These are phyloP conservation scores for Folsomia candida DNA, from an alignment of 2,888 invertebrate species.

Conservation along the genomic window DNA sequence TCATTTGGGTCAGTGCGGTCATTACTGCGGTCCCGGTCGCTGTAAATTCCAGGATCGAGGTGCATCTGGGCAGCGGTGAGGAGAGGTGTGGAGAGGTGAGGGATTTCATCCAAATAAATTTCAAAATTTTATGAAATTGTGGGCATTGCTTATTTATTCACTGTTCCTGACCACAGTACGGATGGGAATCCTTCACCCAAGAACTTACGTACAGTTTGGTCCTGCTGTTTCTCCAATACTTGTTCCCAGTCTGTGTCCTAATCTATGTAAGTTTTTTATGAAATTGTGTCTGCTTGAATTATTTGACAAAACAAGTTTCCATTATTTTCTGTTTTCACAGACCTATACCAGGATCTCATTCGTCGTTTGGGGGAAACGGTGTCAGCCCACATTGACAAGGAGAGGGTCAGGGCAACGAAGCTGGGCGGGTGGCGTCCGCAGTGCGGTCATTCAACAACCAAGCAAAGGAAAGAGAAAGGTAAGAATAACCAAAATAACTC, in stretches of 20 bases:
- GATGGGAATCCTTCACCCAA: constrained; percentile 65
- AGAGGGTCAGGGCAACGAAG: constrained; percentile 15
- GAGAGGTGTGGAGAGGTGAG: constrained; percentile 36
- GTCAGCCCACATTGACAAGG: constrained; percentile 51
- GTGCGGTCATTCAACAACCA: neutral
- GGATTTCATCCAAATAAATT: neutral
- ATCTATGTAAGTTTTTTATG: too few relatives aligned
- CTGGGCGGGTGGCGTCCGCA: neutral
- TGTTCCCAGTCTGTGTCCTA: constrained; percentile 73
- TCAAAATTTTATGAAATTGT: too few relatives aligned
- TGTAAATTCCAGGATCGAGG: constrained; percentile 61
- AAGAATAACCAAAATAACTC: too few relatives aligned
- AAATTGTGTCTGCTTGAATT: too few relatives aligned
- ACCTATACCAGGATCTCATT: constrained; percentile 82
- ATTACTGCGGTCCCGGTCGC: constrained; percentile 70
- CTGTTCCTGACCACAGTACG: constrained; percentile 49
- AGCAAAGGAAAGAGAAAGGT: neutral
- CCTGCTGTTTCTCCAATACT: constrained; percentile 76
- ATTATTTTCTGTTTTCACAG: too few relatives aligned
- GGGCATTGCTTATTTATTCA: too few relatives aligned
- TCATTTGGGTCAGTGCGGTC: constrained; percentile 73
- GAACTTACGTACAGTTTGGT: constrained; percentile 73
- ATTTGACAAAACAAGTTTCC: too few relatives aligned
- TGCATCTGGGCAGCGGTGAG: constrained; percentile 11
- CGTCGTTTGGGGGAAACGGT: constrained; percentile 79